Percentiles rank a stretch among this genome's conserved stretches.
Conservation (phyloP, 2,888 invertebrate genomes). For the Drosophila neotestacea region DNA sequence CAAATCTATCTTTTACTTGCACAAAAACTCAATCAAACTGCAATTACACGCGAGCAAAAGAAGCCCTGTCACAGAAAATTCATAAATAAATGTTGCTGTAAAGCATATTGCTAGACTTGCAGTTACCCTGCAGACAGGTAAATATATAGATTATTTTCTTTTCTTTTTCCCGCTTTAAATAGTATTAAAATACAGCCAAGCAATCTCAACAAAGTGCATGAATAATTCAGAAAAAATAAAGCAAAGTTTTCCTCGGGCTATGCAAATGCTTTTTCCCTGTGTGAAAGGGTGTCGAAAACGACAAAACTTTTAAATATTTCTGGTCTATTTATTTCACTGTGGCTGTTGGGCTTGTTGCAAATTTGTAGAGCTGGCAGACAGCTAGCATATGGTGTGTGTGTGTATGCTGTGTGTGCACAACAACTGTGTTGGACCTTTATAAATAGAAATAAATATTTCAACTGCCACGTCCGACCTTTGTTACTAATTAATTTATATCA, state of each 20-base stretch:
- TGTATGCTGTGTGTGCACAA: conserved; percentile 7
- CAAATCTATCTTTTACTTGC: conserved; percentile 35
- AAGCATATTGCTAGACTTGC: neutral
- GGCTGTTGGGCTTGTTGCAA: conserved; percentile 25
- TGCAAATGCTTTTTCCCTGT: conserved; percentile 9
- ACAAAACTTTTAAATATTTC: conserved; percentile 53
- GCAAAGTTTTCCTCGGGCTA: conserved; percentile 7
- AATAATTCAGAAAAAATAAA: conserved; percentile 12
- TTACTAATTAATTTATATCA: conserved; percentile 80
- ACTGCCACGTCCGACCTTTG: conserved; percentile 53
- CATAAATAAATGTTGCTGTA: conserved; percentile 13
- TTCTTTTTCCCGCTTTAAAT: neutral
- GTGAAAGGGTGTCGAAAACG: conserved; percentile 10
- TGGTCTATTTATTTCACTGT: conserved; percentile 55
- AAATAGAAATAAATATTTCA: conserved; percentile 58
- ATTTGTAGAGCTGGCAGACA: conserved; percentile 24
- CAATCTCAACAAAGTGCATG: conserved; percentile 5
- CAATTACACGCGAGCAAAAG: conserved; percentile 37
- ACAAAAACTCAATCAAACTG: conserved; percentile 49
- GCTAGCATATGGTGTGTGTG: conserved; percentile 1
- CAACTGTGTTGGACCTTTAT: conserved; percentile 26
- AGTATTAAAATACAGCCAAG: neutral
- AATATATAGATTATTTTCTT: neutral
- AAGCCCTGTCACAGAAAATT: conserved; percentile 7
- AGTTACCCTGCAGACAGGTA: neutral